phyloP scores from a whole-genome alignment of 2,797 vertebrate species.

The Acipenser oxyrinchus region DNA sequence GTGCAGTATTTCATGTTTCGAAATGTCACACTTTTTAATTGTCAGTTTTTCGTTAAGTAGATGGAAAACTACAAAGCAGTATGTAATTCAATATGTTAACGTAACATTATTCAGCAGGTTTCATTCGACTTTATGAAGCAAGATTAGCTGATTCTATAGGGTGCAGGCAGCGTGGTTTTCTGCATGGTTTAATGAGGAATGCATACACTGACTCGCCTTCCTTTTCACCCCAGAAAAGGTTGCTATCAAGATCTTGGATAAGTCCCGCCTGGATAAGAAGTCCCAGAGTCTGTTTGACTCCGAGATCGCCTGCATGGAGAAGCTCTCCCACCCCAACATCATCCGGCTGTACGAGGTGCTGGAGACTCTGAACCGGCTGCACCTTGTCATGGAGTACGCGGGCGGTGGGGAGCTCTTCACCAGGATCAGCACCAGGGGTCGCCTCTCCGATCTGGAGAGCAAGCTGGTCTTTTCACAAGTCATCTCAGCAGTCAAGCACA shows the following conservation, averaged over 20 bases:
- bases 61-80: too few species aligned
- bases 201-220: background rate
- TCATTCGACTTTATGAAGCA: too few species aligned
- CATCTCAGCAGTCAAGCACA: constrained; percentile 56
- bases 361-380: constrained; percentile 50
- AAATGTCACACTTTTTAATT: too few species aligned
- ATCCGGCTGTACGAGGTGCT: constrained; percentile 62
- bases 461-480: constrained; percentile 59
- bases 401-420: constrained; percentile 58
- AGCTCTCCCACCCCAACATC: constrained; percentile 58
- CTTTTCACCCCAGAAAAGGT: constrained; percentile 48
- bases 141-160: too few species aligned
- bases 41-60: too few species aligned
- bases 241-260: constrained; percentile 62
- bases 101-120: too few species aligned
- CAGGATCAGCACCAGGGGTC: constrained; percentile 51
- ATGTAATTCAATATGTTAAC: too few species aligned
- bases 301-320: constrained; percentile 62
- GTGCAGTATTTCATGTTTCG: too few species aligned
- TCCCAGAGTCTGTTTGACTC: constrained; percentile 37
- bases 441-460: constrained; percentile 54
- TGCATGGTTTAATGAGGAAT: background rate
- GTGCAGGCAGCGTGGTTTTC: background rate
- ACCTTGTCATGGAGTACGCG: constrained; percentile 64
- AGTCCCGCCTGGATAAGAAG: constrained; percentile 40